Conservation (phyloP, 2,888 invertebrate genomes). For the Chaetogeoica ovagalla region DNA sequence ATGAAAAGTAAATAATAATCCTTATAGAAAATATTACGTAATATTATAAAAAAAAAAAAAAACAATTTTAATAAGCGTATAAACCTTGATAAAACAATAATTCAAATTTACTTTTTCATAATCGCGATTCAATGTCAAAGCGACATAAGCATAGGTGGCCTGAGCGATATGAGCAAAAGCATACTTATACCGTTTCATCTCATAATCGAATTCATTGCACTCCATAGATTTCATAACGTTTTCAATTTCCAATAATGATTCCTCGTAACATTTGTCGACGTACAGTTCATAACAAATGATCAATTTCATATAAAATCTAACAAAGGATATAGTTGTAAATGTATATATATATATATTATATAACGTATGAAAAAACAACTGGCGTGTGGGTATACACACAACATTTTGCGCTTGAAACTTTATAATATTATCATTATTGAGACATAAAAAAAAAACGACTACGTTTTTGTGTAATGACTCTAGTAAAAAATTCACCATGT, state of each 20-base stretch:
- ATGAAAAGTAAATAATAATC: neutral
- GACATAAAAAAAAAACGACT: no score
- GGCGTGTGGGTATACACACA: no score
- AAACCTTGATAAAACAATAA: neutral
- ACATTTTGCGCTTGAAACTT: no score
- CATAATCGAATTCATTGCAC: neutral
- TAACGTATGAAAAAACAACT: no score
- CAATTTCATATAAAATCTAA: conserved; percentile 30
- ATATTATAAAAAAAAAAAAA: neutral
- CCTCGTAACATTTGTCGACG: neutral
- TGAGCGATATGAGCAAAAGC: conserved; percentile 23
- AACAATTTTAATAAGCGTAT: neutral
- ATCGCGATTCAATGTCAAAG: conserved; percentile 9
- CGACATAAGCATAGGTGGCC: conserved; percentile 26
- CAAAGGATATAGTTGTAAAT: neutral
- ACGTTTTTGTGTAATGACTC: no score
- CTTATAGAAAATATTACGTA: no score
- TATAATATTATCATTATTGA: no score
- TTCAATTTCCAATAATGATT: conserved; percentile 35
- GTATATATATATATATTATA: neutral
- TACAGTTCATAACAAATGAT: conserved; percentile 29
- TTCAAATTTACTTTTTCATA: conserved; percentile 12
- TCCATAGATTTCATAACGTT: conserved; percentile 8
- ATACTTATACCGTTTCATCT: neutral
- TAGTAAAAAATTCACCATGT: no score